phyloP scores from a whole-genome alignment of 2,888 invertebrate species.

The Pseudanteris insignis region DNA sequence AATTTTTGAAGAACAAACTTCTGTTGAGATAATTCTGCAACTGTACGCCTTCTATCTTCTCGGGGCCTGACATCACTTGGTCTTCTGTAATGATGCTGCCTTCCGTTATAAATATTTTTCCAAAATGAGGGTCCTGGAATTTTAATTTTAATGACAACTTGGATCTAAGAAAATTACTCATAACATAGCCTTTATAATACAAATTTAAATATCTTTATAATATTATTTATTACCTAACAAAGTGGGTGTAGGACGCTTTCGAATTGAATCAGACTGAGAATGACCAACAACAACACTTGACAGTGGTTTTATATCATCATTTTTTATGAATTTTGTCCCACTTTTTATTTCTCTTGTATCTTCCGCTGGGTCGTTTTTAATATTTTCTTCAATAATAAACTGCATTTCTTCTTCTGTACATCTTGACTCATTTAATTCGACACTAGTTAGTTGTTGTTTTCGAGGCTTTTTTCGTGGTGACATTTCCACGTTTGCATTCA shows the following conservation, averaged over 20 bases:
- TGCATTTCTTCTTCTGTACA: constrained; percentile 70
- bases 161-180: too few relatives aligned
- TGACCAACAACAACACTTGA: constrained; percentile 25
- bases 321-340: constrained; percentile 53
- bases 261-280: constrained; percentile 49
- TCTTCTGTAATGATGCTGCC: constrained; percentile 61
- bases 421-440: constrained; percentile 60
- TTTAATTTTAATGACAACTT: too few relatives aligned
- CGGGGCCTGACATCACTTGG: constrained; percentile 84
- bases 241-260: constrained; percentile 56
- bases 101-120: constrained; percentile 58
- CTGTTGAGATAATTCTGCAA: constrained; percentile 90
- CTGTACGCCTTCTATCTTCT: constrained; percentile 85
- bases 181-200: constrained; percentile 2
- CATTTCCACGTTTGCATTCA: constrained; percentile 70
- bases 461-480: constrained; percentile 91
- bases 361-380: constrained; percentile 66
- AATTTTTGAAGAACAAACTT: constrained; percentile 86
- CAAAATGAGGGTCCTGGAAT: constrained; percentile 47
- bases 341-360: constrained; percentile 47
- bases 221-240: constrained; percentile 53
- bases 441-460: constrained; percentile 77
- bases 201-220: neutral
- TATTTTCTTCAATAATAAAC: constrained; percentile 70
- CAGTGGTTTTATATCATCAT: constrained; percentile 51